Percentiles rank a stretch among this genome's conserved stretches.
phyloP scores from a whole-genome alignment of 2,888 invertebrate genomes.

The Zaprionus bogoriensis region DNA sequence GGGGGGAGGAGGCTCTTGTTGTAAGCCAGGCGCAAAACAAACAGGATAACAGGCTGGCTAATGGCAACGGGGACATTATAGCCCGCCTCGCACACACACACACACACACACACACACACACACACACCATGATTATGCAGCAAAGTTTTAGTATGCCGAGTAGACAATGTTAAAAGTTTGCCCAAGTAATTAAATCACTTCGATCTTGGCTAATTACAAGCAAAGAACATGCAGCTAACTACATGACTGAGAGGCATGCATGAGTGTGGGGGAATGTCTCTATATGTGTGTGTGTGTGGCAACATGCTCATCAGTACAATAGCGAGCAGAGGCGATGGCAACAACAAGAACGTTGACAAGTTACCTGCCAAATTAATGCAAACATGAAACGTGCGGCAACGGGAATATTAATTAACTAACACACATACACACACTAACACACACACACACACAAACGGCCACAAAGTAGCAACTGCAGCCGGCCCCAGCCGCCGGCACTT shows the following conservation, averaged over 20 bases:
- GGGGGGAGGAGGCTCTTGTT: conserved; percentile 11
- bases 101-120: background rate
- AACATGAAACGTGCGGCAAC: conserved; percentile 74
- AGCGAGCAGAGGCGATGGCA: conserved; percentile 10
- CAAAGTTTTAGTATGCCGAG: conserved; percentile 65
- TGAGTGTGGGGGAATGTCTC: background rate
- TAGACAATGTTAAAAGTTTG: conserved; percentile 76
- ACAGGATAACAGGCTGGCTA: conserved; percentile 1
- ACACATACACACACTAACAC: conserved; percentile 45
- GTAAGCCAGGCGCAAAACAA: conserved; percentile 17
- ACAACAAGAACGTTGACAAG: conserved; percentile 74
- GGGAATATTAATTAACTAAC: conserved; percentile 79
- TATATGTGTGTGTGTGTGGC: conserved; percentile 27
- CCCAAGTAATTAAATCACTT: conserved; percentile 80
- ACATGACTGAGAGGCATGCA: conserved; percentile 22
- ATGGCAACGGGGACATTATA: background rate
- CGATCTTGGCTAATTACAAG: conserved; percentile 79
- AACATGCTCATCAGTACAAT: conserved; percentile 65
- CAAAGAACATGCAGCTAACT: conserved; percentile 50
- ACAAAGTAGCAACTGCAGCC: background rate
- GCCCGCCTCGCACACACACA: background rate
- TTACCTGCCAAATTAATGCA: conserved; percentile 80
- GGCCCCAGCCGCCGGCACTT: conserved; percentile 30
- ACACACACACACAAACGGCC: conserved; percentile 10
- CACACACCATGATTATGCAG: conserved; percentile 49